phyloP scores from a whole-genome alignment of 2,113 vertebrate species.

The Rafetus swinhoei region DNA sequence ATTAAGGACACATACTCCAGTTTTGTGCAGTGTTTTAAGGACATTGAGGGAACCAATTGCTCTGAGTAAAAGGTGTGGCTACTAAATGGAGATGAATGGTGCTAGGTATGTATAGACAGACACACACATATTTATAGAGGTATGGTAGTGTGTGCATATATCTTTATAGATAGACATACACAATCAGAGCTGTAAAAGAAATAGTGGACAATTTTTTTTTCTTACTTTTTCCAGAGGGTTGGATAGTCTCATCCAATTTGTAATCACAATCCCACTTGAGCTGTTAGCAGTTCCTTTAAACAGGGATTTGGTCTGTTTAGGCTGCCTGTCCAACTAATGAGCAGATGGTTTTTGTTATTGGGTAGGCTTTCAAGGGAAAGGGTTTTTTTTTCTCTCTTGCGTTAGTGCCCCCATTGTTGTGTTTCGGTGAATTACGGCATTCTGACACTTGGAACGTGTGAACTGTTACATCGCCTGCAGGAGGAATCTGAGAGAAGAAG shows the following conservation, averaged over 20 bases:
- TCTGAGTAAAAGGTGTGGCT: background rate
- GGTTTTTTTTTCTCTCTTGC: background rate
- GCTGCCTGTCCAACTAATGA: slow-evolving; percentile 27
- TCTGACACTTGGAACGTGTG: accelerated
- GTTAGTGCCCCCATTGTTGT: background rate
- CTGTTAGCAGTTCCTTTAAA: slow-evolving; percentile 53
- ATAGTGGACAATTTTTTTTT: background rate
- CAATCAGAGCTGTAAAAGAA: background rate
- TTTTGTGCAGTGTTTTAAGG: slow-evolving; percentile 63
- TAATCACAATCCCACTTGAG: slow-evolving; percentile 39
- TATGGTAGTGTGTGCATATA: background rate
- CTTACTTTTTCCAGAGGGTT: background rate
- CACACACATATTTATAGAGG: background rate
- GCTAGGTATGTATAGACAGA: background rate
- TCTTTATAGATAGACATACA: background rate
- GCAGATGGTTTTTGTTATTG: slow-evolving; percentile 55
- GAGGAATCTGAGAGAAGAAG: background rate
- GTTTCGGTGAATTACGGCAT: background rate
- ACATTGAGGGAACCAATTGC: background rate
- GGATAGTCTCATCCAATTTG: slow-evolving; percentile 26
- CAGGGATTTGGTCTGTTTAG: slow-evolving; percentile 55
- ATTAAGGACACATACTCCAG: background rate
- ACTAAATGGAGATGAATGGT: background rate
- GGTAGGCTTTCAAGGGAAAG: slow-evolving; percentile 37
- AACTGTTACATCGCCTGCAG: background rate